phyloP scores from a whole-genome alignment of 2,888 invertebrate species.

The Cheiracanthium punctorium region DNA sequence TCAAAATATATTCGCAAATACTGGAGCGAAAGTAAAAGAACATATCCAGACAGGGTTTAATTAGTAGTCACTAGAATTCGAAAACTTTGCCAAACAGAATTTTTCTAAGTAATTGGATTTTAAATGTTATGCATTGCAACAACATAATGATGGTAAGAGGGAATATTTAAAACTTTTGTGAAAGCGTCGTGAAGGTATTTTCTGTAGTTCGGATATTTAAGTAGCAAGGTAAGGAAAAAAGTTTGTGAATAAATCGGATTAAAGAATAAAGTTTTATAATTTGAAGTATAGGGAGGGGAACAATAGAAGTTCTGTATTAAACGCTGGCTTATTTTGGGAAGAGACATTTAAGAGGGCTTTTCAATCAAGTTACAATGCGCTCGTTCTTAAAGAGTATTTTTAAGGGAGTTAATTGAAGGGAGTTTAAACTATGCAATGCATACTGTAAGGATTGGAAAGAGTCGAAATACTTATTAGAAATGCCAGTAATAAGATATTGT shows the following conservation, averaged over 20 bases:
- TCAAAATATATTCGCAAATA: too few relatives aligned
- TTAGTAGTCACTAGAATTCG: not conserved
- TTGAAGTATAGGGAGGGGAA: not conserved
- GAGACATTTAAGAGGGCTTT: too few relatives aligned
- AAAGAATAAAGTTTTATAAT: not conserved
- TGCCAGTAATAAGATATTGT: too few relatives aligned
- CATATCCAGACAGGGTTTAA: not conserved
- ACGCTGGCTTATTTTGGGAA: too few relatives aligned
- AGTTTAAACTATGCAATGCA: too few relatives aligned
- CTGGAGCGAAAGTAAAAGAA: too few relatives aligned
- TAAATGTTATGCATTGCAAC: not conserved
- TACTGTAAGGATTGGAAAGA: too few relatives aligned
- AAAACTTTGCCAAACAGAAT: not conserved
- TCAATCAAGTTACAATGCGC: too few relatives aligned
- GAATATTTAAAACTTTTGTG: not conserved
- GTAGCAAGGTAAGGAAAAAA: not conserved
- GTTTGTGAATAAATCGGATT: not conserved
- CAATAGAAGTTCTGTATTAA: too few relatives aligned
- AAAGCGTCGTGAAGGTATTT: not conserved
- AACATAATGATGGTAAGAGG: not conserved
- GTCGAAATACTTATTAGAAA: too few relatives aligned
- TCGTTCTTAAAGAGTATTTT: too few relatives aligned
- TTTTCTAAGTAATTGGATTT: not conserved
- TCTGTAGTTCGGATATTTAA: not conserved
- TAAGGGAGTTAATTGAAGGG: too few relatives aligned